Conservation (phyloP, 1,140 invertebrate genomes). For the Eriosoma lanigerum region DNA sequence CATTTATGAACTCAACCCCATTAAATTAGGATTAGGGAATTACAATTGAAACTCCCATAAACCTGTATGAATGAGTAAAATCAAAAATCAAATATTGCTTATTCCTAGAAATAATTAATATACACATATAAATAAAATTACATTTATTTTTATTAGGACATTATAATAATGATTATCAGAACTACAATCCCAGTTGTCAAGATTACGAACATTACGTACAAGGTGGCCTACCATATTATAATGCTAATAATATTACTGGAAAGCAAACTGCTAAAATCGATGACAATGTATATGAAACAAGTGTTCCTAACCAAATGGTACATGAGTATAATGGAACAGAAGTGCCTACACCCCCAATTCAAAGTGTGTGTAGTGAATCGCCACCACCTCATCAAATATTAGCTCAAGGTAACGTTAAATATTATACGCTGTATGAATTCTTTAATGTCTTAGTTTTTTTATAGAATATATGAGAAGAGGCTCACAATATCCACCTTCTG, state of each 20-base stretch:
- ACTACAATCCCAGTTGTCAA: conserved; percentile 39
- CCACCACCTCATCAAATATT: conserved; percentile 62
- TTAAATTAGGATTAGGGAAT: no score
- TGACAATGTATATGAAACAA: conserved; percentile 63
- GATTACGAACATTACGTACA: conserved; percentile 42
- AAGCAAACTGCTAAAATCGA: conserved; percentile 56
- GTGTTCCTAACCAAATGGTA: conserved; percentile 12
- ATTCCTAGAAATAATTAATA: no score
- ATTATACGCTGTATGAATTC: neutral
- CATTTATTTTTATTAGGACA: no score
- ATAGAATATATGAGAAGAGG: conserved; percentile 59
- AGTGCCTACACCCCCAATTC: conserved; percentile 64
- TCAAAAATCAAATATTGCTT: no score
- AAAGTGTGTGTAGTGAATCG: conserved; percentile 66
- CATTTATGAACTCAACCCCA: no score
- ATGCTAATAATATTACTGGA: conserved; percentile 52
- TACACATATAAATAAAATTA: no score
- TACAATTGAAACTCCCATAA: no score
- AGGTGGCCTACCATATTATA: conserved; percentile 26
- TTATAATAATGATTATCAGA: conserved; percentile 46
- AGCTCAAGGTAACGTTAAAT: conserved; percentile 55
- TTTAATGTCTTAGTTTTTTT: no score
- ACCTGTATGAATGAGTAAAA: no score
- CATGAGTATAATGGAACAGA: conserved; percentile 59
- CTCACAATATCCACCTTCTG: conserved; percentile 62